Evolutionary conservation across 2,797 vertebrate genomes (phyloP).

Genomic region (Gallinago solitaria): DNA sequence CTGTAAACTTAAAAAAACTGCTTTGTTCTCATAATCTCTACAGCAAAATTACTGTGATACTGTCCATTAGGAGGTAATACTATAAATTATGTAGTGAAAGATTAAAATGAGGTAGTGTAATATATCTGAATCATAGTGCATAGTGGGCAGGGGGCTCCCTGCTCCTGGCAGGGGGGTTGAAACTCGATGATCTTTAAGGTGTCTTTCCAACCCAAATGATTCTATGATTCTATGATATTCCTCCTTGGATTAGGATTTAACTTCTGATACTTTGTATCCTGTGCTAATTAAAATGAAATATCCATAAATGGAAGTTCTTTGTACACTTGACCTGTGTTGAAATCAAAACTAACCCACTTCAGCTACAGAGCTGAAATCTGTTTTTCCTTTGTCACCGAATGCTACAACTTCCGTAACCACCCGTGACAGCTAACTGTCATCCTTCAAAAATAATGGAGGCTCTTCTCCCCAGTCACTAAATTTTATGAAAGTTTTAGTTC

Average conservation of each 20-base stretch:
- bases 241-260: conserved; percentile 26
- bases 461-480: neutral
- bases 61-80: neutral
- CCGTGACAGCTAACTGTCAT: conserved; percentile 20
- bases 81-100: neutral
- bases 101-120: neutral
- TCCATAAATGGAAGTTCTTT: conserved; percentile 37
- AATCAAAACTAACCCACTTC: neutral
- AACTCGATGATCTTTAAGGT: no score
- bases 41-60: neutral
- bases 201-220: no score
- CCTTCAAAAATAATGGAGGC: neutral
- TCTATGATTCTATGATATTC: neutral
- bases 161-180: no score
- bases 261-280: neutral
- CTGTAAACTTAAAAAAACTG: neutral
- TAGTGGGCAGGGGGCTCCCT: no score
- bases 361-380: conserved; percentile 19
- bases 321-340: conserved; percentile 14
- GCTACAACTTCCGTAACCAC: neutral
- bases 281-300: conserved; percentile 61
- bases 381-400: conserved; percentile 11
- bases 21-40: neutral
- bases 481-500: conserved; percentile 12
- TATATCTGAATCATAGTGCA: neutral